Evolutionary conservation across 2,888 invertebrate species (phyloP).

Genomic region (Polymixis lichenea): DNA sequence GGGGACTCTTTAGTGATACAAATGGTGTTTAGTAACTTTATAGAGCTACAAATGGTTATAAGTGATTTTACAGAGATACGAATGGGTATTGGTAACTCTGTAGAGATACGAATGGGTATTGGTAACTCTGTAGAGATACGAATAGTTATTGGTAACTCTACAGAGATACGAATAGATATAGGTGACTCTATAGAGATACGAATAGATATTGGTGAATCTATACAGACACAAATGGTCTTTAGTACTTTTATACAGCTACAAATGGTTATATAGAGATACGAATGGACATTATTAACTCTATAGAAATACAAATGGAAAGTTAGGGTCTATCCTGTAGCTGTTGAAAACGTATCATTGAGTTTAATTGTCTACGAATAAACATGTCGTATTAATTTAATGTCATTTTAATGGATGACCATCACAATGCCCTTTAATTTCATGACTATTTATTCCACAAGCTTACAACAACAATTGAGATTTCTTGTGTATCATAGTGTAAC

Average conservation of each 20-base stretch:
- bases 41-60: background rate
- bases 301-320: slow-evolving; percentile 23
- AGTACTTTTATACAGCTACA: too few species aligned
- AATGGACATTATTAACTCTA: too few species aligned
- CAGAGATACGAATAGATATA: too few species aligned
- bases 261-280: too few species aligned
- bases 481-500: background rate
- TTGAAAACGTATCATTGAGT: slow-evolving; percentile 23
- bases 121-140: too few species aligned
- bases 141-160: too few species aligned
- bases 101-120: background rate
- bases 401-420: slow-evolving; percentile 24
- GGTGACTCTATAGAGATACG: too few species aligned
- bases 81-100: background rate
- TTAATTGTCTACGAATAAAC: slow-evolving; percentile 41
- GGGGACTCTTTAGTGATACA: too few species aligned
- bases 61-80: too few species aligned
- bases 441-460: background rate
- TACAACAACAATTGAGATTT: background rate
- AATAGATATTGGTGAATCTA: too few species aligned
- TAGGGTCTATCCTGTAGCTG: slow-evolving; percentile 1
- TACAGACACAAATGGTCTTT: too few species aligned
- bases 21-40: background rate
- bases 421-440: background rate
- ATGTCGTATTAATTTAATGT: slow-evolving; percentile 11